phyloP scores from a whole-genome alignment of 2,888 invertebrate genomes.

The Sinopyrophorus schimmeli region DNA sequence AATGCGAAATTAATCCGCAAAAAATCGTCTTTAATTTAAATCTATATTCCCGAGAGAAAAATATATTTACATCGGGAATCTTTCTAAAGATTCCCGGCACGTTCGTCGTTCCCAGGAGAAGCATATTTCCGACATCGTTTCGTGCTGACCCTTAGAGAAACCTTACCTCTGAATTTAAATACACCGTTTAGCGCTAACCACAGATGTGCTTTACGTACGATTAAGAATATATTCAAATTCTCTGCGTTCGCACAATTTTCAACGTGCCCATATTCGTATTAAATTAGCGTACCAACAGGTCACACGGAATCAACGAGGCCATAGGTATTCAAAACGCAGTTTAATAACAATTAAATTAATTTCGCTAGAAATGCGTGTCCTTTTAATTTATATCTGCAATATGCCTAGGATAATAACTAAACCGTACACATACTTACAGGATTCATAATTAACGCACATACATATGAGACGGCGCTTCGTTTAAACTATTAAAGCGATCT shows the following conservation, averaged over 20 bases:
- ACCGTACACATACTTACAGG: too few species aligned
- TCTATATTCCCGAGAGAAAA: constrained; percentile 14
- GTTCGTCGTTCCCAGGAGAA: constrained; percentile 38
- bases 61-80: constrained; percentile 17
- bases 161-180: constrained; percentile 38
- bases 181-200: constrained; percentile 35
- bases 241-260: too few species aligned
- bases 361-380: too few species aligned
- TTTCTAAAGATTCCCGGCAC: constrained; percentile 40
- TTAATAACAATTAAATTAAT: too few species aligned
- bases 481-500: constrained; percentile 18
- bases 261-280: too few species aligned
- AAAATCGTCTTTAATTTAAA: constrained; percentile 21
- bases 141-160: constrained; percentile 38
- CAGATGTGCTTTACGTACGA: constrained; percentile 33
- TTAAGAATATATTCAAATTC: constrained; percentile 14
- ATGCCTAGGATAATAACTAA: too few species aligned
- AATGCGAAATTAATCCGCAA: neutral
- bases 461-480: constrained; percentile 14
- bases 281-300: too few species aligned
- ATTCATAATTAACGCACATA: constrained; percentile 15
- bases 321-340: too few species aligned
- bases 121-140: constrained; percentile 40
- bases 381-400: too few species aligned
- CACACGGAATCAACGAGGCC: too few species aligned